A percentile compares a stretch with the other conserved stretches of the same genome.
Conservation (phyloP, 2,888 invertebrate genomes). For the Apotomis capreana region DNA sequence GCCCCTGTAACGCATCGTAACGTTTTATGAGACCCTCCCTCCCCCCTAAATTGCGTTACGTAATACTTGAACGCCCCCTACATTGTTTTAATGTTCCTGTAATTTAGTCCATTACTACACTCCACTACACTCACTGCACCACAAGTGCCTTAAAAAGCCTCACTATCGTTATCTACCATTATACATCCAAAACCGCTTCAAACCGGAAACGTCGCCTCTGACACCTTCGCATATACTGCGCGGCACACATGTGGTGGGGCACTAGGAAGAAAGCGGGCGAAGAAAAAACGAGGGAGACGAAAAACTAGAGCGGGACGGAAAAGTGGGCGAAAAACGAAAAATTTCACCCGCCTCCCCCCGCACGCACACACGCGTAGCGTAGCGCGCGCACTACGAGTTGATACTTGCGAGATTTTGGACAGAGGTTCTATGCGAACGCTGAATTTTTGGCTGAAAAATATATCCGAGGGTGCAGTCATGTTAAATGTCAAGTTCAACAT, state of each 20-base stretch:
- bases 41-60: no score
- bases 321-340: slow-evolving; percentile 84
- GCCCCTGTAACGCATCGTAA: no score
- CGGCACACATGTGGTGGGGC: slow-evolving; percentile 83
- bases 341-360: slow-evolving; percentile 72
- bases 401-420: slow-evolving; percentile 50
- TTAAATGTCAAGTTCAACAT: no score
- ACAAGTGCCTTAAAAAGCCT: no score
- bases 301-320: slow-evolving; percentile 84
- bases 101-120: no score
- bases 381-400: slow-evolving; percentile 55
- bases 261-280: slow-evolving; percentile 82
- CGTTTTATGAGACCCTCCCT: no score
- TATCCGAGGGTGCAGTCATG: no score
- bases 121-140: no score
- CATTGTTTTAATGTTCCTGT: no score
- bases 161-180: neutral
- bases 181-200: slow-evolving; percentile 33
- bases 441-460: neutral
- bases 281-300: slow-evolving; percentile 83
- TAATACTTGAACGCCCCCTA: no score
- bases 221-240: slow-evolving; percentile 54
- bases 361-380: slow-evolving; percentile 75
- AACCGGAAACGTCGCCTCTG: slow-evolving; percentile 73
- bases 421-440: neutral